Percentiles rank a stretch among this genome's conserved stretches.
Conservation (phyloP, 2,797 vertebrate genomes). For the Adrianichthys oophorus region DNA sequence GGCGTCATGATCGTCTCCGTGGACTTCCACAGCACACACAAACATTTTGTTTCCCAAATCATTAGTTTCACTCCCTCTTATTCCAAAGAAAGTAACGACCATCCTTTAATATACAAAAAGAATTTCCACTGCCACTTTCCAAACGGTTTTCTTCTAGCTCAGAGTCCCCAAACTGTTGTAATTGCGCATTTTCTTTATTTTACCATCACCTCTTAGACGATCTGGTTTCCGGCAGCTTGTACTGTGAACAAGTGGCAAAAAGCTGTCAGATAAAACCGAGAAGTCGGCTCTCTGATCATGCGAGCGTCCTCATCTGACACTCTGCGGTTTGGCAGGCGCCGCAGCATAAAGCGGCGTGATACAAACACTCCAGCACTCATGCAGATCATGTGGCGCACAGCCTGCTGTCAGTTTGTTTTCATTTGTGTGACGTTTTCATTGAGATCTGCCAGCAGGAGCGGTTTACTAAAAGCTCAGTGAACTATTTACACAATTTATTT, state of each 20-base stretch:
- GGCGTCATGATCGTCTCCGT: conserved; percentile 42
- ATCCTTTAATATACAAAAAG: too few species aligned
- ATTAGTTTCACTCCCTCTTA: conserved; percentile 24
- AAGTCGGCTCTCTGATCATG: conserved; percentile 30
- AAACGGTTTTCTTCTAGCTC: too few species aligned
- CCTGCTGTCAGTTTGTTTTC: conserved; percentile 38
- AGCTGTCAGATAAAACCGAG: conserved; percentile 7
- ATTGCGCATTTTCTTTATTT: neutral
- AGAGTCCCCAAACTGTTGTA: neutral
- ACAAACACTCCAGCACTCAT: conserved; percentile 2
- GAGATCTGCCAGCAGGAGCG: conserved; percentile 18
- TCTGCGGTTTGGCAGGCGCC: conserved; percentile 20
- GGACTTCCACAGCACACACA: conserved; percentile 34
- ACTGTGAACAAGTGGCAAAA: conserved; percentile 27
- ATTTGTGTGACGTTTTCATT: conserved; percentile 16
- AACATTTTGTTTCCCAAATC: conserved; percentile 1
- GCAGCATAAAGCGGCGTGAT: conserved; percentile 18
- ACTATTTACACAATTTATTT: conserved; percentile 29
- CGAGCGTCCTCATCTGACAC: conserved; percentile 13
- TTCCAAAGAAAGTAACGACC: too few species aligned
- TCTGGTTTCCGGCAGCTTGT: conserved; percentile 31
- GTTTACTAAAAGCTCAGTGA: conserved; percentile 34
- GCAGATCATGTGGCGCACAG: conserved; percentile 12
- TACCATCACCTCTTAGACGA: conserved; percentile 21
- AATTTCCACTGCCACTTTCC: too few species aligned